These are phyloP conservation scores for Mylabris phalerata DNA, from an alignment of 1,140 invertebrate genomes.

Conservation along the genomic window DNA sequence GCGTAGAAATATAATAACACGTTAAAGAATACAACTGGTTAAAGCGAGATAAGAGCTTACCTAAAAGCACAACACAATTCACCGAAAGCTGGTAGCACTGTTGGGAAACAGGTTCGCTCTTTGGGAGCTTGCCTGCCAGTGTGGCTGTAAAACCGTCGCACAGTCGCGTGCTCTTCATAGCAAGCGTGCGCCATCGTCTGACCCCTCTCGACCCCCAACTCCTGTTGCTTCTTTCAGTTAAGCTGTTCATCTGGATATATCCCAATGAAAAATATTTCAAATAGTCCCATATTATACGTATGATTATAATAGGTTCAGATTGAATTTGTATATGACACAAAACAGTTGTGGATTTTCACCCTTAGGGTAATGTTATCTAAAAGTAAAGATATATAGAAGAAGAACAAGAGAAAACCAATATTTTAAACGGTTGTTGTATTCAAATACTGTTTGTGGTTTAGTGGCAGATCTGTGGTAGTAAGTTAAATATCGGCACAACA, in stretches of 20 bases:
- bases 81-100: constrained; percentile 17
- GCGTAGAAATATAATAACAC: constrained; percentile 1
- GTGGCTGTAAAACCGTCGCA: constrained; percentile 33
- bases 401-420: constrained; percentile 8
- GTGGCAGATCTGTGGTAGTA: constrained; percentile 28
- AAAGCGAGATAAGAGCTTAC: constrained; percentile 13
- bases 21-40: constrained; percentile 13
- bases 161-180: constrained; percentile 34
- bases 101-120: constrained; percentile 18
- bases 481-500: constrained; percentile 29
- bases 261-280: constrained; percentile 33
- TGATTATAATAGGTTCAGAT: constrained; percentile 5
- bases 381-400: background rate
- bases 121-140: constrained; percentile 32
- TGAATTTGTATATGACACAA: background rate
- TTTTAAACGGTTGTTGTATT: constrained; percentile 13
- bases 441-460: constrained; percentile 22
- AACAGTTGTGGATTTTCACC: too few species aligned
- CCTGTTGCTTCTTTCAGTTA: constrained; percentile 40
- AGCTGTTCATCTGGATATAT: constrained; percentile 34
- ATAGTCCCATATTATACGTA: constrained; percentile 13
- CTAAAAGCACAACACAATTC: constrained; percentile 18
- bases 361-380: background rate
- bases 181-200: constrained; percentile 34
- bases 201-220: constrained; percentile 37